Percentiles rank a stretch among this genome's conserved stretches.
These are phyloP conservation scores for Crocuta crocuta DNA, from an alignment of 2,113 vertebrate species.

Conservation along the genomic window DNA sequence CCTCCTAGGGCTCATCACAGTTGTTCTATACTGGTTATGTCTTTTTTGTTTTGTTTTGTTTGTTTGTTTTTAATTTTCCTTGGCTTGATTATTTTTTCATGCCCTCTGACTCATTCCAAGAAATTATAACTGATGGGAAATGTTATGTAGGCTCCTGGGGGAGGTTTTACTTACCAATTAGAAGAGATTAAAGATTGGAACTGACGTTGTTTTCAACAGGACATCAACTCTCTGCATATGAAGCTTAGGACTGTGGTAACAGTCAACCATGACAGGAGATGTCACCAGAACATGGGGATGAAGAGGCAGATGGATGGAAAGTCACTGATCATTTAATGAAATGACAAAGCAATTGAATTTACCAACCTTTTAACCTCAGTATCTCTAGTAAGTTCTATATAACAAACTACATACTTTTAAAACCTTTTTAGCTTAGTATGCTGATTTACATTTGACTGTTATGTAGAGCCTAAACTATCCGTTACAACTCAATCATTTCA, in stretches of 20 bases:
- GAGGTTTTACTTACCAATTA: neutral
- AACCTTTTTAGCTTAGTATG: neutral
- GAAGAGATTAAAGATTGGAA: neutral
- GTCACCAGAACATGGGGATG: neutral
- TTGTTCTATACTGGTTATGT: neutral
- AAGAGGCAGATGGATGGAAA: neutral
- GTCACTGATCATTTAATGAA: neutral
- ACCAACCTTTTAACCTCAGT: neutral
- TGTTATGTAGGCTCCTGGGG: neutral
- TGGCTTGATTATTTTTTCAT: neutral
- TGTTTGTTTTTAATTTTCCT: neutral
- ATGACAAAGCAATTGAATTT: neutral
- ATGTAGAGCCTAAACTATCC: neutral
- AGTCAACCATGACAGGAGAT: neutral
- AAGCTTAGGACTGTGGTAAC: neutral
- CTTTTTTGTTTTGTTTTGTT: neutral
- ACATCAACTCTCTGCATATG: neutral
- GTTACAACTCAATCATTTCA: neutral
- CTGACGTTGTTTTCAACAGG: neutral
- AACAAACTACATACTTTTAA: neutral
- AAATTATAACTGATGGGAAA: neutral
- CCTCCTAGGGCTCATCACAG: neutral
- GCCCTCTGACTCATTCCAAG: neutral
- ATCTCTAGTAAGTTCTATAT: neutral
- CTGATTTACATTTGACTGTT: neutral